These are phyloP conservation scores for Megalops cyprinoides DNA, from an alignment of 2,797 vertebrate genomes.

Conservation along the genomic window DNA sequence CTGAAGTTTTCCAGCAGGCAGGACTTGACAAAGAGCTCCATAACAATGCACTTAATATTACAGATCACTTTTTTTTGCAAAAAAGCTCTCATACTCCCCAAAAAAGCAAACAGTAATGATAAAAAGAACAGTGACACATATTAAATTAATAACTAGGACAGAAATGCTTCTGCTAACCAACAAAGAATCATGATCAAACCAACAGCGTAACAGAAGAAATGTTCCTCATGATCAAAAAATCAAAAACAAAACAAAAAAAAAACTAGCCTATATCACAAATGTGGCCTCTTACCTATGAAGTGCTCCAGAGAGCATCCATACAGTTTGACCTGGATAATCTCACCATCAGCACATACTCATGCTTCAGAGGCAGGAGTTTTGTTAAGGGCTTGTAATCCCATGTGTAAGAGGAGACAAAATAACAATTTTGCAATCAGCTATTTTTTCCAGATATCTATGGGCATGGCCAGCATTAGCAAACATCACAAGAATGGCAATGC, in stretches of 20 bases:
- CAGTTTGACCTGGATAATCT: slow-evolving; percentile 92
- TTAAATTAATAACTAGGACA: too few species aligned
- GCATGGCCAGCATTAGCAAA: not conserved
- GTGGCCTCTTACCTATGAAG: slow-evolving; percentile 84
- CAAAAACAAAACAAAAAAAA: too few species aligned
- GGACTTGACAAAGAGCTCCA: not conserved
- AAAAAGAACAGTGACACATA: not conserved
- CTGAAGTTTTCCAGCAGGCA: not conserved
- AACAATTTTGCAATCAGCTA: not conserved
- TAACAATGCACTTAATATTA: not conserved
- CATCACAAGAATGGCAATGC: not conserved
- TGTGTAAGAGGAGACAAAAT: slow-evolving; percentile 74
- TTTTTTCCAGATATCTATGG: not conserved
- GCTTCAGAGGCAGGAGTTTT: slow-evolving; percentile 96
- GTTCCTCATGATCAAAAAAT: too few species aligned
- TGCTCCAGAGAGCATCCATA: slow-evolving; percentile 96
- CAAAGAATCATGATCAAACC: not conserved
- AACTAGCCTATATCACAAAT: not conserved
- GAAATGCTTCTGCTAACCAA: not conserved
- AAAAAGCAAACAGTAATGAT: not conserved
- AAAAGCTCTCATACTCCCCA: not conserved
- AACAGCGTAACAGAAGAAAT: too few species aligned
- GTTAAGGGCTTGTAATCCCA: slow-evolving; percentile 96
- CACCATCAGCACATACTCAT: slow-evolving; percentile 93
- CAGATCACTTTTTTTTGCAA: not conserved